Conservation (phyloP, 2,113 vertebrate genomes). For the Gallinago media region DNA sequence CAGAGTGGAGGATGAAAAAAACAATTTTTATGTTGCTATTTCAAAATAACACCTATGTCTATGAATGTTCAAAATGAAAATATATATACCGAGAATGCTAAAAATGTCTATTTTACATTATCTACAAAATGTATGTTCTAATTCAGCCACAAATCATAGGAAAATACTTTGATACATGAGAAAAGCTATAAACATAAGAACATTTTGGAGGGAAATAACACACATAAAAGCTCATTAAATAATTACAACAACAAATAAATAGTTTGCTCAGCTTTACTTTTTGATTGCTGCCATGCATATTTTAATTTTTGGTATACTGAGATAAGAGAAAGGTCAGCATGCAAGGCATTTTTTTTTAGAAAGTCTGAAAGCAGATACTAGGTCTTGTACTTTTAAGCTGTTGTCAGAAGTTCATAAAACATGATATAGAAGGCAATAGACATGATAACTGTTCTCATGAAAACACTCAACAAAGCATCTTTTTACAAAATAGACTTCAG, state of each 20-base stretch:
- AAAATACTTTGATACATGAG: constrained; percentile 78
- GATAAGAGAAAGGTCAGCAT: constrained; percentile 69
- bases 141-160: constrained; percentile 77
- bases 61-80: constrained; percentile 60
- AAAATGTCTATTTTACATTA: constrained; percentile 89
- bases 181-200: constrained; percentile 75
- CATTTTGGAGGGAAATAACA: constrained; percentile 70
- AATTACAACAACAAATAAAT: constrained; percentile 87
- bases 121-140: constrained; percentile 83
- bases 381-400: constrained; percentile 27
- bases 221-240: constrained; percentile 82
- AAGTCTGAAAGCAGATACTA: constrained; percentile 63
- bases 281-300: constrained; percentile 76
- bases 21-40: constrained; percentile 8
- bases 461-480: constrained; percentile 59
- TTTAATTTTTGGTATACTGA: constrained; percentile 75
- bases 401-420: constrained; percentile 37
- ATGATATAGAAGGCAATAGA: constrained; percentile 29
- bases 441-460: constrained; percentile 43
- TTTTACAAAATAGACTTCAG: constrained; percentile 59
- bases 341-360: constrained; percentile 66
- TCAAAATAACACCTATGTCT: constrained; percentile 58
- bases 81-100: constrained; percentile 70
- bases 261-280: constrained; percentile 78
- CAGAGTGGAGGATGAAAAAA: constrained; percentile 56